A percentile compares a stretch with the other conserved stretches of the same genome.
Evolutionary conservation across 2,888 invertebrate species (phyloP).

Genomic region (Eristalis arbustorum): DNA sequence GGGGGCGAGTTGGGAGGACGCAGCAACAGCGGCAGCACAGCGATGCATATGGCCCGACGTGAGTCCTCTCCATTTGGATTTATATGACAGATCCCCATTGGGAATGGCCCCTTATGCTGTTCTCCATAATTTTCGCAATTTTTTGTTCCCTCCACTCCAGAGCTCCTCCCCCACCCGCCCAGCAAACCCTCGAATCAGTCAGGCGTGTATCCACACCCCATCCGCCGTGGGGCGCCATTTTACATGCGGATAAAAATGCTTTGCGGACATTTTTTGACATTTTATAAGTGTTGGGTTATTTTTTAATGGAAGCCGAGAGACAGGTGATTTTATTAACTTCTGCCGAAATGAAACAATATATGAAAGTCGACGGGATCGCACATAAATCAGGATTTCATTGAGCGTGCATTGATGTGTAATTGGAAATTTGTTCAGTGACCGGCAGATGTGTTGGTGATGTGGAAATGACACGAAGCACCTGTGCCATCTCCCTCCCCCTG

Average conservation of each 20-base stretch:
- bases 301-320: constrained; percentile 52
- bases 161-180: neutral
- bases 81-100: constrained; percentile 61
- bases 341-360: constrained; percentile 11
- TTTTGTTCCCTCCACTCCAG: neutral
- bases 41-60: constrained; percentile 33
- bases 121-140: constrained; percentile 31
- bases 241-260: constrained; percentile 38
- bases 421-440: constrained; percentile 42
- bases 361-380: constrained; percentile 46
- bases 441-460: constrained; percentile 4
- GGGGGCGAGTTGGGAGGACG: neutral
- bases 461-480: neutral
- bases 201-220: neutral
- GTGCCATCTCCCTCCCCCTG: neutral
- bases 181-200: neutral
- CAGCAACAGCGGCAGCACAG: neutral
- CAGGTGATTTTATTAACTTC: constrained; percentile 62
- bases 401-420: constrained; percentile 49
- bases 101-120: constrained; percentile 42
- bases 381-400: constrained; percentile 61
- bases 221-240: neutral
- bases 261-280: constrained; percentile 29
- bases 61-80: constrained; percentile 52
- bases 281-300: constrained; percentile 57